These are phyloP conservation scores for Microtus richardsoni DNA, from an alignment of 2,113 vertebrate genomes.

Conservation along the genomic window DNA sequence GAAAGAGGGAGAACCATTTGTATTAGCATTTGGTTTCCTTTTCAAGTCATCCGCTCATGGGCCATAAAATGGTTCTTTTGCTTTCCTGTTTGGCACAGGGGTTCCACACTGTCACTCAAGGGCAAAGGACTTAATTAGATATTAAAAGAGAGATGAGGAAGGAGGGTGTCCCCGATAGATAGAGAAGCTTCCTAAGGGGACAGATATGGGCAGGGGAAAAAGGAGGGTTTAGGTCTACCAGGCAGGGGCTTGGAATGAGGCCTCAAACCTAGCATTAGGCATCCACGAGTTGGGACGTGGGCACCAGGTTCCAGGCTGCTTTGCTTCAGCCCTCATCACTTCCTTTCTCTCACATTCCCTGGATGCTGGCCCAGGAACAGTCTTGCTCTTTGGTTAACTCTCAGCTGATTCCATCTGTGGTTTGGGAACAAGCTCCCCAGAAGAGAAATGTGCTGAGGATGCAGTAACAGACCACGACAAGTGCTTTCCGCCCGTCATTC, in stretches of 20 bases:
- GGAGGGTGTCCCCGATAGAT: no score
- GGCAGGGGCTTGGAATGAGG: neutral
- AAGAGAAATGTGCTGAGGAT: neutral
- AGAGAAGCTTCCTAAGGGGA: neutral
- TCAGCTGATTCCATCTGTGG: neutral
- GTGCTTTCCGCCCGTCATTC: slow-evolving; percentile 28
- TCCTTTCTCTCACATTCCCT: neutral
- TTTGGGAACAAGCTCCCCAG: neutral
- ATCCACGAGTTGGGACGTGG: accelerated
- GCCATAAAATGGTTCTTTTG: neutral
- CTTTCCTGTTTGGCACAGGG: neutral
- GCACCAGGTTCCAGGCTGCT: neutral
- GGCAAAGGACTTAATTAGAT: neutral
- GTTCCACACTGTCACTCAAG: neutral
- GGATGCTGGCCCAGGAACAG: neutral
- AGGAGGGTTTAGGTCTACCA: neutral
- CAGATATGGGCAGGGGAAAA: neutral
- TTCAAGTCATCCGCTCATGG: neutral
- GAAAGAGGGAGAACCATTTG: neutral
- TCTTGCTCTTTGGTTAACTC: neutral
- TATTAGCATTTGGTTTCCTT: neutral
- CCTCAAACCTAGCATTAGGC: neutral
- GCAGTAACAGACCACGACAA: neutral
- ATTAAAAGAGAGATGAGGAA: neutral
- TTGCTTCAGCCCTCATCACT: neutral